Evolutionary conservation across 2,888 invertebrate species (phyloP).

Genomic region (Morinoia aosen): DNA sequence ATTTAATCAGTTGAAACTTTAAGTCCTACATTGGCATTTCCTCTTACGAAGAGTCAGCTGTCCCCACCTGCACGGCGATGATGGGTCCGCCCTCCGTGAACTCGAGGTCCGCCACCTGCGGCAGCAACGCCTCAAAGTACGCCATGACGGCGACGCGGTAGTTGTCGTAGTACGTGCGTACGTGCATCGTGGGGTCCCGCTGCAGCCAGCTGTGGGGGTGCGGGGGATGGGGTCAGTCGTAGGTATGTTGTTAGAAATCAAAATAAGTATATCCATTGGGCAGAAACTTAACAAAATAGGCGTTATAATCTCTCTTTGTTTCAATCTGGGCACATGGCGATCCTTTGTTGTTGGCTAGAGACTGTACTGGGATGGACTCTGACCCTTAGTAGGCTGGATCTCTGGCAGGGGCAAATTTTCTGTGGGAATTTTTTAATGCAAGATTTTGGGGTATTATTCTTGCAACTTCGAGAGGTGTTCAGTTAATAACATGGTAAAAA

Average conservation of each 20-base stretch:
- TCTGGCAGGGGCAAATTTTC: too few relatives aligned
- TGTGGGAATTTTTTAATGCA: too few relatives aligned
- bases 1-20: too few relatives aligned
- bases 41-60: neutral
- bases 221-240: too few relatives aligned
- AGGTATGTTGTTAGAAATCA: neutral
- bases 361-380: too few relatives aligned
- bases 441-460: too few relatives aligned
- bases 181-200: conserved; percentile 74
- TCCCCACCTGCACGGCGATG: conserved; percentile 72
- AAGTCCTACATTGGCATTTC: too few relatives aligned
- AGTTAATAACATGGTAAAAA: too few relatives aligned
- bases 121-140: conserved; percentile 73
- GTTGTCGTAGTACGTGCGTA: conserved; percentile 72
- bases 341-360: too few relatives aligned
- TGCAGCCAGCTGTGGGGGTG: conserved; percentile 73
- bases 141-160: conserved; percentile 61
- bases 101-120: conserved; percentile 71
- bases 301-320: neutral
- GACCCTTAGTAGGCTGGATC: too few relatives aligned
- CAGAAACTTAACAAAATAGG: neutral
- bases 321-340: too few relatives aligned
- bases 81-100: conserved; percentile 73
- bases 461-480: too few relatives aligned
- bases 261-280: neutral